Evolutionary conservation across 2,888 invertebrate species (phyloP).

Genomic region (Leptinotarsa tumamoca): DNA sequence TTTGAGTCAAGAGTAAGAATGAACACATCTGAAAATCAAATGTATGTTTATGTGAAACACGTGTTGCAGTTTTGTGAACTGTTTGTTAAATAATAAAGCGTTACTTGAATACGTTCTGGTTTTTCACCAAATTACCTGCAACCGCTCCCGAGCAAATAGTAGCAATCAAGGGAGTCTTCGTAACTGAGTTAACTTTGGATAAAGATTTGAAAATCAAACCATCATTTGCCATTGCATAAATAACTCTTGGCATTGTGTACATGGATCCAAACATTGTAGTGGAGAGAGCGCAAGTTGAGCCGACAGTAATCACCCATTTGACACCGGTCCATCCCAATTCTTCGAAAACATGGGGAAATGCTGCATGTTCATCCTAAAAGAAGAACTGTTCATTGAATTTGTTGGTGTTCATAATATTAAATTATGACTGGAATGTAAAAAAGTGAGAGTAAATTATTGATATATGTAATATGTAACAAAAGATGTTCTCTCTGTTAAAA

Average conservation of each 20-base stretch:
- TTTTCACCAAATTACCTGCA: slow-evolving; percentile 69
- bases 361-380: slow-evolving; percentile 66
- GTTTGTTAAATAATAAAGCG: no score
- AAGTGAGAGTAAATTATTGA: no score
- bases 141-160: slow-evolving; percentile 78
- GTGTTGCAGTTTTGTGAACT: no score
- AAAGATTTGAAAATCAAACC: slow-evolving; percentile 82
- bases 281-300: slow-evolving; percentile 84
- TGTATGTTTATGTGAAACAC: no score
- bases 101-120: no score
- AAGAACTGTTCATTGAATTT: background rate
- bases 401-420: background rate
- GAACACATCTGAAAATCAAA: no score
- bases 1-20: no score
- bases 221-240: slow-evolving; percentile 89
- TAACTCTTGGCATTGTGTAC: slow-evolving; percentile 83
- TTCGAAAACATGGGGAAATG: slow-evolving; percentile 80
- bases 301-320: slow-evolving; percentile 82
- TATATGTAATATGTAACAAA: no score
- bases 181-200: slow-evolving; percentile 76
- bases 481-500: no score
- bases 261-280: slow-evolving; percentile 85
- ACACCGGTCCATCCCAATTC: slow-evolving; percentile 80
- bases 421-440: no score
- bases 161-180: slow-evolving; percentile 80